Conservation (phyloP, 2,797 vertebrate species). For the Enteromius radiatus region DNA sequence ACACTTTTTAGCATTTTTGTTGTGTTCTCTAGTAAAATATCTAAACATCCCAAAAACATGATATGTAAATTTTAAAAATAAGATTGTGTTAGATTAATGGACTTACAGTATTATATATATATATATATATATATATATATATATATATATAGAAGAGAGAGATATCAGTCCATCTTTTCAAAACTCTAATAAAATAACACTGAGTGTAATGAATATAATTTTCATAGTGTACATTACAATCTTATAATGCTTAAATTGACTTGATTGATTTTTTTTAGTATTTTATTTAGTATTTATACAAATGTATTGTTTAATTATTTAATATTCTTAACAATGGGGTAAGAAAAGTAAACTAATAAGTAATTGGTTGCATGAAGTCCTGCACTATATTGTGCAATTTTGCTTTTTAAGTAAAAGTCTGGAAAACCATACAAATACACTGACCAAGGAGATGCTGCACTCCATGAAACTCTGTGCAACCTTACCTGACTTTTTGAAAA, state of each 20-base stretch:
- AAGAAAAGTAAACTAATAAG: not conserved
- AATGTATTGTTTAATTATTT: too few species aligned
- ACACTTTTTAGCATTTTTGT: not conserved
- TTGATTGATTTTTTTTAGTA: not conserved
- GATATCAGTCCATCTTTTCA: not conserved
- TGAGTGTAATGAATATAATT: not conserved
- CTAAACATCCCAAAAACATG: not conserved
- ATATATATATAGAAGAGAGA: too few species aligned
- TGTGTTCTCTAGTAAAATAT: not conserved
- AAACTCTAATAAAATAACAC: not conserved
- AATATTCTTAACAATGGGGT: too few species aligned
- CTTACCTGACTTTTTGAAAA: slow-evolving; percentile 2
- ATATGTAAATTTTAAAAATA: not conserved
- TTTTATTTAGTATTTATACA: too few species aligned
- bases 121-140: too few species aligned
- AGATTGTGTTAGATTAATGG: not conserved
- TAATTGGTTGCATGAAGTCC: too few species aligned
- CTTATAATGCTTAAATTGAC: not conserved
- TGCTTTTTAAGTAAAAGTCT: not conserved
- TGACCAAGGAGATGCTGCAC: not conserved
- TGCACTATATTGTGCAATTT: not conserved
- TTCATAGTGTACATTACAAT: not conserved
- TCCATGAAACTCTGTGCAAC: not conserved
- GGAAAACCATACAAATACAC: not conserved
- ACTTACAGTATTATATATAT: too few species aligned